Conservation (phyloP, 2,888 invertebrate species). For the Neuroscelio doddi region DNA sequence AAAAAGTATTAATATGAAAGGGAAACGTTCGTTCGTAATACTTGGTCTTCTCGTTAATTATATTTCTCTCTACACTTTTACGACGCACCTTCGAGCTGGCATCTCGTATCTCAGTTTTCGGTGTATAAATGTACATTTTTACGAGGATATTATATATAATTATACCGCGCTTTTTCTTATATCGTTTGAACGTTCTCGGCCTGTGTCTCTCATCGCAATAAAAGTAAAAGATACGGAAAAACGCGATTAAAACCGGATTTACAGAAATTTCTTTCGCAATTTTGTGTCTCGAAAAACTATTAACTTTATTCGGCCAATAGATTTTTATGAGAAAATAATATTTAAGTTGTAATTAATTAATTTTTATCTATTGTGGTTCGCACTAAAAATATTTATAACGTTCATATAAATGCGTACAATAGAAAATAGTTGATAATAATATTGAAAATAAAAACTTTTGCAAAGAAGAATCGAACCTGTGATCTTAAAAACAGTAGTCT, state of each 20-base stretch:
- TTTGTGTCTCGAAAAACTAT: too few species aligned
- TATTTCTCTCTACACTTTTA: conserved; percentile 33
- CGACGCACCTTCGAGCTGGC: conserved; percentile 21
- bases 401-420: too few species aligned
- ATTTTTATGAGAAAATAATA: too few species aligned
- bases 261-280: too few species aligned
- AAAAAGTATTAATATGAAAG: not conserved
- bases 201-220: not conserved
- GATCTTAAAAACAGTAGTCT: too few species aligned
- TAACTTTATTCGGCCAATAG: too few species aligned
- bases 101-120: conserved; percentile 31
- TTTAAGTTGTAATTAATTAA: too few species aligned
- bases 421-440: too few species aligned
- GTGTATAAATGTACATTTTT: conserved; percentile 57
- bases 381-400: too few species aligned
- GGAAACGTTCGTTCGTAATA: conserved; percentile 3
- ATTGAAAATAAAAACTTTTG: too few species aligned
- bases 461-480: too few species aligned
- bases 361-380: too few species aligned
- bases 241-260: conserved; percentile 5
- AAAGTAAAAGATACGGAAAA: conserved; percentile 8
- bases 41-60: conserved; percentile 47
- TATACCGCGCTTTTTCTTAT: conserved; percentile 54
- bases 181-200: conserved; percentile 31
- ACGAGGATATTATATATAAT: conserved; percentile 62